phyloP scores from a whole-genome alignment of 1,140 invertebrate species.

The Goniozus legneri region DNA sequence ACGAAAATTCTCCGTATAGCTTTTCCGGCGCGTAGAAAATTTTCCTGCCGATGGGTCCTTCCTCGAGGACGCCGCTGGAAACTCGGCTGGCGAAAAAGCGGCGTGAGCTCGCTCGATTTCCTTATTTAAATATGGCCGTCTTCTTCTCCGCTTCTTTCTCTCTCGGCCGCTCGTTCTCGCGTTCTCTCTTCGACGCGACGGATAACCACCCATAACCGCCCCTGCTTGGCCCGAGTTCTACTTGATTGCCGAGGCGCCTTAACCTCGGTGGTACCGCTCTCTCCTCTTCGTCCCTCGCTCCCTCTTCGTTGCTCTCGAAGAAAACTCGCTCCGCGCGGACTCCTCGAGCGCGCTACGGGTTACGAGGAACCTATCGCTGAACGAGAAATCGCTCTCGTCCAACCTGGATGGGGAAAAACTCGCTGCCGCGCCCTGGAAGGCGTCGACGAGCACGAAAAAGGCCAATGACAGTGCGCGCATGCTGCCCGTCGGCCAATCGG shows the following conservation, averaged over 20 bases:
- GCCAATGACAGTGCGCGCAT: constrained; percentile 29
- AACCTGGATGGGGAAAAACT: constrained; percentile 34
- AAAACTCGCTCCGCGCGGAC: constrained; percentile 27
- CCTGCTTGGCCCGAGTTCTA: constrained; percentile 54
- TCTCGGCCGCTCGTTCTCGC: constrained; percentile 24
- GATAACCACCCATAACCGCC: constrained; percentile 52
- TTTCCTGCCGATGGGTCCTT: constrained; percentile 1
- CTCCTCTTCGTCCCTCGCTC: not conserved
- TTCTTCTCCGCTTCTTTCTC: constrained; percentile 30
- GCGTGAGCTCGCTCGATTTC: constrained; percentile 50
- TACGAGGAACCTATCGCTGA: constrained; percentile 25
- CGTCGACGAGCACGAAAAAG: constrained; percentile 35
- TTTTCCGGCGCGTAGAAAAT: constrained; percentile 7
- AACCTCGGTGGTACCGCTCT: constrained; percentile 36
- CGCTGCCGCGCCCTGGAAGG: constrained; percentile 40
- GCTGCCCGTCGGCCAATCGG: constrained; percentile 24
- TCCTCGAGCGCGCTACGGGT: constrained; percentile 12
- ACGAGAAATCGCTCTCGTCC: constrained; percentile 20
- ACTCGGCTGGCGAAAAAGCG: constrained; percentile 21
- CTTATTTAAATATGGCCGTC: constrained; percentile 54
- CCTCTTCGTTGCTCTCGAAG: not conserved
- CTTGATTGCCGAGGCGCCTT: constrained; percentile 55
- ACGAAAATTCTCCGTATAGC: too few species aligned
- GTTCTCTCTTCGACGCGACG: constrained; percentile 19
- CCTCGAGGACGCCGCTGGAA: too few species aligned